Conservation (phyloP, 2,888 invertebrate species). For the Mactromeris polynyma region DNA sequence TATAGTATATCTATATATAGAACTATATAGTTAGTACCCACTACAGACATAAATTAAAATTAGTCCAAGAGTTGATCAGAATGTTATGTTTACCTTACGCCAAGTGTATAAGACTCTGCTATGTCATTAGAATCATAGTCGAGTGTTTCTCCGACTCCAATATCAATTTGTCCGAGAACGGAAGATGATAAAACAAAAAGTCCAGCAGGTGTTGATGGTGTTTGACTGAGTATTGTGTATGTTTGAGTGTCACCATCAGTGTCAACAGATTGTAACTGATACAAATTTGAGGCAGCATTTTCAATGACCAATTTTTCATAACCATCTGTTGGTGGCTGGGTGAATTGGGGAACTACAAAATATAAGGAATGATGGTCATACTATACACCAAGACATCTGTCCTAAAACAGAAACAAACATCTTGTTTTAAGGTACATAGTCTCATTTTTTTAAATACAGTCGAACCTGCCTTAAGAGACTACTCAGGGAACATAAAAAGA, state of each 20-base stretch:
- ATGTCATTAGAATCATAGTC: neutral
- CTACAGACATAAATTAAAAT: too few relatives aligned
- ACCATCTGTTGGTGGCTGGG: neutral
- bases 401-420: too few relatives aligned
- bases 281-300: neutral
- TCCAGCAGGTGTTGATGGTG: conserved; percentile 22
- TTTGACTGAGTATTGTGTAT: conserved; percentile 32
- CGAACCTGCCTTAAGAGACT: too few relatives aligned
- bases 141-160: neutral
- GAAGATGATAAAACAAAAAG: neutral
- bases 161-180: conserved; percentile 18
- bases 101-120: neutral
- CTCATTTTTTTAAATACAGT: too few relatives aligned
- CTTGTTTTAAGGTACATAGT: too few relatives aligned
- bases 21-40: too few relatives aligned
- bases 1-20: too few relatives aligned
- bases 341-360: neutral
- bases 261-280: conserved; percentile 10
- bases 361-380: neutral
- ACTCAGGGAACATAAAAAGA: too few relatives aligned
- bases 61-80: too few relatives aligned
- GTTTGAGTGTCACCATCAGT: conserved; percentile 28
- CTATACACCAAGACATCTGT: too few relatives aligned
- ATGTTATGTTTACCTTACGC: neutral
- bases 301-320: neutral